Conservation (phyloP, 2,113 vertebrate species). For the Neogobius melanostomus region DNA sequence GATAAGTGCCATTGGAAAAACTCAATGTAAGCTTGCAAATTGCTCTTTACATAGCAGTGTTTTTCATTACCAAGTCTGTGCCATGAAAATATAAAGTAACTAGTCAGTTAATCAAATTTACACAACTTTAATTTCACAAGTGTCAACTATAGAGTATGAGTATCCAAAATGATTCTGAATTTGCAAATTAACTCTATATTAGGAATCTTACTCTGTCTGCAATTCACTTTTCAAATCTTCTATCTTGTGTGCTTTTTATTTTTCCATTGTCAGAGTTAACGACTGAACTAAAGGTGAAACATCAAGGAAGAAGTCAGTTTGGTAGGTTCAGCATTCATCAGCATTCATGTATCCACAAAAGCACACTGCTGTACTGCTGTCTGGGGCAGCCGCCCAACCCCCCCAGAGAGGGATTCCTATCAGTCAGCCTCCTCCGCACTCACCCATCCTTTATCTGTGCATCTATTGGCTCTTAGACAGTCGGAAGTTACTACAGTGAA, state of each 20-base stretch:
- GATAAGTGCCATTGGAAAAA: too few relatives aligned
- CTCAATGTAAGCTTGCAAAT: too few relatives aligned
- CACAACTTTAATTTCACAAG: too few relatives aligned
- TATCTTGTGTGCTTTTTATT: not conserved
- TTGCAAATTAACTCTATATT: too few relatives aligned
- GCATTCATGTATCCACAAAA: slow-evolving; percentile 9
- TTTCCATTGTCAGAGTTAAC: slow-evolving; percentile 74
- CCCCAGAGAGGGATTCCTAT: slow-evolving; percentile 32
- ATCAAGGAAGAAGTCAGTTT: slow-evolving; percentile 69
- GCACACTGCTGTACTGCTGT: slow-evolving; percentile 15
- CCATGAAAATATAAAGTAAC: too few relatives aligned
- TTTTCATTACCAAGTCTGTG: too few relatives aligned
- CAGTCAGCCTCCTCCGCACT: slow-evolving; percentile 16
- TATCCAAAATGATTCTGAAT: too few relatives aligned
- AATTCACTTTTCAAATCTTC: not conserved
- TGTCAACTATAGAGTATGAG: too few relatives aligned
- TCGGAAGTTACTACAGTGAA: slow-evolving; percentile 4
- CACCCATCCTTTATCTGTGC: slow-evolving; percentile 10
- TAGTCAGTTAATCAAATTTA: too few relatives aligned
- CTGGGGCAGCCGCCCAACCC: slow-evolving; percentile 21
- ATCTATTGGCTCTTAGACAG: not conserved
- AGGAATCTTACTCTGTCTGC: too few relatives aligned
- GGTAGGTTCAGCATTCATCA: slow-evolving; percentile 59
- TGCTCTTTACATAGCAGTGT: too few relatives aligned
- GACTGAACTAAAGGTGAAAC: slow-evolving; percentile 70